Evolutionary conservation across 1,140 invertebrate species (phyloP), one percentile per base, ranked within the genome.

Genomic region (Megalonaias nervosa): DNA sequence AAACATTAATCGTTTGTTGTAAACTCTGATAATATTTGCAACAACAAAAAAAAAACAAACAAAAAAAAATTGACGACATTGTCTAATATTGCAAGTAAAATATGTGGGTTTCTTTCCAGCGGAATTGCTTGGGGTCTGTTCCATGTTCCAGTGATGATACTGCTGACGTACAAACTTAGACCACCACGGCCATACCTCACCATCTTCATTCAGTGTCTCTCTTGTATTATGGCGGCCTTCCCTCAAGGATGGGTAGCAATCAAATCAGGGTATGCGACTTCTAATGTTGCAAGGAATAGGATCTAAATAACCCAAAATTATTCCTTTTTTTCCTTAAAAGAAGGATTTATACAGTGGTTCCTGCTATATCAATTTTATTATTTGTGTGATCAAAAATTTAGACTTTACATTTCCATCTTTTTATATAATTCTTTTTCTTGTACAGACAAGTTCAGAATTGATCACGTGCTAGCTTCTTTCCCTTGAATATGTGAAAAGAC

Each of bases 91-190:
- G 31, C 31, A 31, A 31, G 31, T 31, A 21, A 61, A 17, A 17
- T 61, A 21, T 19, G 60, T 19, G 21, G 68, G n/a, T 69, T 19
- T 11, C 66, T 61, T 79, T 78, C 48, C 66, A 85, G 84, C 67
- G 84, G 84, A 9, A 59, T 84, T 57, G 68, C 76, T 3, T 85
- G 84, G 84, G 84, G 84, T 9, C 66, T 85, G 19, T 85, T 85
- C 55, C 84, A 85, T 23, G 81, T 85, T 2, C 80, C 84, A 14
- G 84, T 85, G 9, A 82, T 85, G 82, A 74, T 84, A 16, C 67
- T 84, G 15, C 58, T 85, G 14, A 78, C 79, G 6, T 56, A 58
- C 9, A 60, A 55, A 17, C 38, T 80, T 21, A 75, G 71, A 21
- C 71, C 79, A 4, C 71, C 65, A 58, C 62, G 64, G 23, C 82